A percentile compares a stretch with the other conserved stretches of the same genome.
Evolutionary conservation across 2,113 vertebrate species (phyloP).

Genomic region (Saimiri boliviensis): DNA sequence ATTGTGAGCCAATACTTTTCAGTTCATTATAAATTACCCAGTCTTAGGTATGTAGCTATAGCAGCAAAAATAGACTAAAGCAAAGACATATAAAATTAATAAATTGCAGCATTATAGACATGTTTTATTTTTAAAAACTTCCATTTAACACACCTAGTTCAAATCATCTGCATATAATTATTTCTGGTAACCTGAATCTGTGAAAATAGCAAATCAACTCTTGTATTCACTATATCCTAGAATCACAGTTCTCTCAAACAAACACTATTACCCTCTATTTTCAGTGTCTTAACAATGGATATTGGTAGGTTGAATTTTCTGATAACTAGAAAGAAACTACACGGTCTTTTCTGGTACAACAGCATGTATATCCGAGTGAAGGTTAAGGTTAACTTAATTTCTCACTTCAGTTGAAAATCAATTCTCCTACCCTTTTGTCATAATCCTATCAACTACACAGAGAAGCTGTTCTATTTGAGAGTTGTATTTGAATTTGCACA

Average conservation of each 20-base stretch:
- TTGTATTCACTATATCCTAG: not conserved
- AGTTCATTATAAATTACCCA: not conserved
- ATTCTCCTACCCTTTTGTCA: conserved; percentile 80
- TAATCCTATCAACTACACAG: conserved; percentile 80
- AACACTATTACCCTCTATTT: not conserved
- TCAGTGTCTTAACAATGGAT: not conserved
- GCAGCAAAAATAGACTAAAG: not conserved
- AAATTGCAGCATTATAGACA: not conserved
- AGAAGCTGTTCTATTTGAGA: conserved; percentile 76
- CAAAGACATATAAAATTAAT: not conserved
- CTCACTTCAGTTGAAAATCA: conserved; percentile 84
- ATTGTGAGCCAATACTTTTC: not conserved
- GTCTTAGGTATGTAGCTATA: not conserved
- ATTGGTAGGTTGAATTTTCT: conserved; percentile 54
- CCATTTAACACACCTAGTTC: not conserved
- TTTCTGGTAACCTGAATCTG: not conserved
- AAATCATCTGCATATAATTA: not conserved
- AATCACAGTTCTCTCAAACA: conserved; percentile 6
- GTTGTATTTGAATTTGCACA: conserved; percentile 78
- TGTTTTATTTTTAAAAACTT: not conserved
- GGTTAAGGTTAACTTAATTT: conserved; percentile 86
- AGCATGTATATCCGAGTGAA: conserved; percentile 75
- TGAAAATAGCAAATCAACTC: not conserved
- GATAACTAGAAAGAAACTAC: conserved; percentile 69
- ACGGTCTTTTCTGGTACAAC: conserved; percentile 69